Evolutionary conservation across 1,140 invertebrate genomes (phyloP).

Genomic region (Sinella curviseta): DNA sequence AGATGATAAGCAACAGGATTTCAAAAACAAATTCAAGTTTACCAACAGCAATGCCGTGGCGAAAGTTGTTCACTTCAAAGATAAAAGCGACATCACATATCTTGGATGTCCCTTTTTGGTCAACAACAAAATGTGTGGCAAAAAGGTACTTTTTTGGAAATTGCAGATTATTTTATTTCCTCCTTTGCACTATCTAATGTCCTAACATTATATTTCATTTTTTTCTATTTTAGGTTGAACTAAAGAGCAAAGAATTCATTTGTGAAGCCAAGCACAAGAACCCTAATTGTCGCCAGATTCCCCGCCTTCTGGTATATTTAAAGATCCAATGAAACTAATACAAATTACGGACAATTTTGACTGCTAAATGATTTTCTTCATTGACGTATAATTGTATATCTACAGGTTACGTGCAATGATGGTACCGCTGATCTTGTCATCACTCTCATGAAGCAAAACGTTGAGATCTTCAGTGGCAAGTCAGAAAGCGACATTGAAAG

Average conservation of each 20-base stretch:
- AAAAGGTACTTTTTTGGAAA: slow-evolving; percentile 27
- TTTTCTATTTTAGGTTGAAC: slow-evolving; percentile 24
- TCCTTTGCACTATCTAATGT: not conserved
- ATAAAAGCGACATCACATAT: slow-evolving; percentile 38
- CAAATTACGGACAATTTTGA: not conserved
- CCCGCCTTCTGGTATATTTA: slow-evolving; percentile 30
- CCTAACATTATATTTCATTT: not conserved
- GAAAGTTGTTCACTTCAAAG: slow-evolving; percentile 32
- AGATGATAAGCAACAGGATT: slow-evolving; percentile 31
- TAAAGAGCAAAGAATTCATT: slow-evolving; percentile 37
- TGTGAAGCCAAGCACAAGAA: slow-evolving; percentile 35
- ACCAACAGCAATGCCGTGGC: slow-evolving; percentile 28
- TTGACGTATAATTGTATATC: not conserved
- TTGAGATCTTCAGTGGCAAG: slow-evolving; percentile 36
- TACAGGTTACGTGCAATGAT: slow-evolving; percentile 38
- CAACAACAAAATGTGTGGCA: slow-evolving; percentile 36
- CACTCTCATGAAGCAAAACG: slow-evolving; percentile 29
- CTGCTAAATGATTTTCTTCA: not conserved
- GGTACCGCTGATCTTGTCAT: slow-evolving; percentile 36
- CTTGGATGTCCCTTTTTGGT: slow-evolving; percentile 31
- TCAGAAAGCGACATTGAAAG: slow-evolving; percentile 23
- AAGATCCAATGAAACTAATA: not conserved
- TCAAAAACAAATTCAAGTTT: slow-evolving; percentile 37
- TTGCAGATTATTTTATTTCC: not conserved
- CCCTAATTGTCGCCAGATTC: slow-evolving; percentile 34